phyloP scores from a whole-genome alignment of 2,888 invertebrate species.

The Tryphoninae sp. region DNA sequence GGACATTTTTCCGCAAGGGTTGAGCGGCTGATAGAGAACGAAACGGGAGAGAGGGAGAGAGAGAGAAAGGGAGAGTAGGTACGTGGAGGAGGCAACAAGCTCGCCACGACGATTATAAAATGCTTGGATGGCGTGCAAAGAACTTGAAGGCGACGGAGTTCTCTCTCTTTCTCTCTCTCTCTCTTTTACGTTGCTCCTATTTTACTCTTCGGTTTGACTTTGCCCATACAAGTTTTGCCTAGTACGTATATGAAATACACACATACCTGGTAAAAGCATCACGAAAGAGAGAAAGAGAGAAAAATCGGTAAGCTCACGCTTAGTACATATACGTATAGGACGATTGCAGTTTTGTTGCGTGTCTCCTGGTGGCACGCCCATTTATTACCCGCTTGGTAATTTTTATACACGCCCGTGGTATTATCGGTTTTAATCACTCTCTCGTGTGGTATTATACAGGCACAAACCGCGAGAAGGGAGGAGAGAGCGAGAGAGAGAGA shows the following conservation, averaged over 20 bases:
- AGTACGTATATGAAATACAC: conserved; percentile 6
- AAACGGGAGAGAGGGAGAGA: conserved; percentile 43
- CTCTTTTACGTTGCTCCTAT: conserved; percentile 23
- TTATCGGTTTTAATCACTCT: conserved; percentile 74
- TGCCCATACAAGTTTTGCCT: conserved; percentile 9
- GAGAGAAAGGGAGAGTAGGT: conserved; percentile 51
- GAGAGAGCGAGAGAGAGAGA: conserved; percentile 8
- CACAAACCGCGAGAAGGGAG: conserved; percentile 17
- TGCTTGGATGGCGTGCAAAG: conserved; percentile 74
- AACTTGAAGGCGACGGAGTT: conserved; percentile 62
- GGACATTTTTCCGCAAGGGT: conserved; percentile 71
- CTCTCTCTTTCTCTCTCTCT: not conserved
- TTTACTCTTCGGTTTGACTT: conserved; percentile 21
- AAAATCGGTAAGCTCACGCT: conserved; percentile 73
- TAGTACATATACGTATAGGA: conserved; percentile 55
- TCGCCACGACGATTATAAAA: conserved; percentile 74
- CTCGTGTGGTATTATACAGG: conserved; percentile 33
- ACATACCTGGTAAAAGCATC: conserved; percentile 19
- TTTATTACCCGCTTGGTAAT: conserved; percentile 74
- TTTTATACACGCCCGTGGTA: conserved; percentile 70
- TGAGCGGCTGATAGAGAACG: conserved; percentile 45
- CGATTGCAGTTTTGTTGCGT: conserved; percentile 76
- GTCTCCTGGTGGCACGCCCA: conserved; percentile 73
- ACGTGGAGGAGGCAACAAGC: conserved; percentile 55
- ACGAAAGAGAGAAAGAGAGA: conserved; percentile 55